These are phyloP conservation scores for Zingel zingel DNA, from an alignment of 2,113 vertebrate species.

Conservation along the genomic window DNA sequence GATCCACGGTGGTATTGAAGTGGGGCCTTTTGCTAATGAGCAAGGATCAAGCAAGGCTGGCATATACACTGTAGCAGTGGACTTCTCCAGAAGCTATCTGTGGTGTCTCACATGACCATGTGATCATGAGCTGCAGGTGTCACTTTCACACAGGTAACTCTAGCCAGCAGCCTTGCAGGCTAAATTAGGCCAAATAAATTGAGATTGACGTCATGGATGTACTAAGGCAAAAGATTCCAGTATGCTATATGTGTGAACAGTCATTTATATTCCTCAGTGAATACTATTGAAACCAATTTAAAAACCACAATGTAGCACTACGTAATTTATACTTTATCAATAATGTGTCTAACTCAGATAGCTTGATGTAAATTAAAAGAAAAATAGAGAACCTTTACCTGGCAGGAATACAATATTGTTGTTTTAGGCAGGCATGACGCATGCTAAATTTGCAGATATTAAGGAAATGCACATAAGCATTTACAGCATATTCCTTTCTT, in stretches of 20 bases:
- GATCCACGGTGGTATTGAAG: not conserved
- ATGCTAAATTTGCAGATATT: not conserved
- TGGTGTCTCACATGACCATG: constrained; percentile 55
- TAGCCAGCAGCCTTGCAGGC: constrained; percentile 28
- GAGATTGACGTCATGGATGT: not conserved
- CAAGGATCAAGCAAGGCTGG: not conserved
- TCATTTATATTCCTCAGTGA: not conserved
- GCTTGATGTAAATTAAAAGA: too few relatives aligned
- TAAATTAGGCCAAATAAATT: constrained; percentile 13
- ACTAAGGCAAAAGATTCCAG: not conserved
- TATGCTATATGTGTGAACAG: not conserved
- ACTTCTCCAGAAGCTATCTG: constrained; percentile 35
- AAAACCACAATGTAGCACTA: too few relatives aligned
- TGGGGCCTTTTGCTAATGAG: not conserved
- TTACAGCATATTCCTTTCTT: not conserved
- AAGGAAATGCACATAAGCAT: not conserved
- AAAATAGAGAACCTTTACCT: too few relatives aligned
- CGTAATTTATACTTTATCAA: too few relatives aligned
- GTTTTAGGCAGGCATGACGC: not conserved
- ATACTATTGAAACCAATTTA: too few relatives aligned
- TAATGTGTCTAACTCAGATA: too few relatives aligned
- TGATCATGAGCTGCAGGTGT: constrained; percentile 68
- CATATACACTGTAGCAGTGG: not conserved
- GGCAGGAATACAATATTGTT: not conserved
- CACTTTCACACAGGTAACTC: constrained; percentile 72